phyloP scores from a whole-genome alignment of 23 tunicate genomes.

The Trididemnum miniatum region DNA sequence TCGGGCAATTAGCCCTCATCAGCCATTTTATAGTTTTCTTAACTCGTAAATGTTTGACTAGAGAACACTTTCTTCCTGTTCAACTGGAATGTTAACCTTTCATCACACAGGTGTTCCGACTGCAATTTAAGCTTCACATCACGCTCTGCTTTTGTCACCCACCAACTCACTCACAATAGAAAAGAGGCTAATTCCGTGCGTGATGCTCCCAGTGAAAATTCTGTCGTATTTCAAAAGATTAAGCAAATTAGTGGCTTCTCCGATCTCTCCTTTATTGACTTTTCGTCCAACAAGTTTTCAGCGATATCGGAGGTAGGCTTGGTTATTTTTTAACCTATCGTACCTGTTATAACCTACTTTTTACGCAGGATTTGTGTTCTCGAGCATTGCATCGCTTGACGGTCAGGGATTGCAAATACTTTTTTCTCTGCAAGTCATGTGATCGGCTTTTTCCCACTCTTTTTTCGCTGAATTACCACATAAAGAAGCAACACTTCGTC shows the following conservation, averaged over 20 bases:
- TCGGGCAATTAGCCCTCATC: too few relatives aligned
- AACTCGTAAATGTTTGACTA: too few relatives aligned
- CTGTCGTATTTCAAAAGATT: not conserved
- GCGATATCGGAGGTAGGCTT: slow-evolving; percentile 72
- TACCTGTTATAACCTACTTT: not conserved
- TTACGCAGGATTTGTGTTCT: slow-evolving; percentile 36
- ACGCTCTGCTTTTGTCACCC: slow-evolving; percentile 39
- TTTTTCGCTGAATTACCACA: slow-evolving; percentile 33
- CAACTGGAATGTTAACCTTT: too few relatives aligned
- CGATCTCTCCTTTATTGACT: slow-evolving; percentile 54
- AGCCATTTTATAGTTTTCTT: too few relatives aligned
- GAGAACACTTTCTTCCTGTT: too few relatives aligned
- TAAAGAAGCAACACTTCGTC: not conserved
- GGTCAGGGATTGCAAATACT: slow-evolving; percentile 41
- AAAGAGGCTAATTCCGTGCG: not conserved
- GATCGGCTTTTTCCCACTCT: slow-evolving; percentile 54
- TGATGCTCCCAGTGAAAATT: not conserved
- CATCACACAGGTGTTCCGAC: slow-evolving; percentile 44
- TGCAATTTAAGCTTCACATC: slow-evolving; percentile 60
- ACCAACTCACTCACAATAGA: slow-evolving; percentile 18
- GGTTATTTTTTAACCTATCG: too few relatives aligned
- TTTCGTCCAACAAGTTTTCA: slow-evolving; percentile 57
- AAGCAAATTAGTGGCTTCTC: slow-evolving; percentile 36
- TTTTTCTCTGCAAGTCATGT: slow-evolving; percentile 73
- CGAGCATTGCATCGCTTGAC: slow-evolving; percentile 19